phyloP scores from a whole-genome alignment of 2,797 vertebrate genomes.

The Ceryle rudis region DNA sequence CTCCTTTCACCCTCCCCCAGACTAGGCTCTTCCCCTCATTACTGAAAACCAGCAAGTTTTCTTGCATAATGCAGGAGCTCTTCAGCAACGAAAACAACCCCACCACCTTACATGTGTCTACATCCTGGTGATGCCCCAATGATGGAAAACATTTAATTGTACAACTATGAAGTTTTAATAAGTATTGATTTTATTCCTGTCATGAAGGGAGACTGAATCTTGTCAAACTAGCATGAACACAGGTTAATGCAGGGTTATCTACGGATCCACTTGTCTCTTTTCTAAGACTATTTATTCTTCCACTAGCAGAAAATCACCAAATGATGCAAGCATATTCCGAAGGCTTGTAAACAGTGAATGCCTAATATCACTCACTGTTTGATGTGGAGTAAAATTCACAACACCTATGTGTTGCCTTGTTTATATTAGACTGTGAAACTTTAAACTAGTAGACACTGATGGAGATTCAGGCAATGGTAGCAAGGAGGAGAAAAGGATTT shows the following conservation, averaged over 20 bases:
- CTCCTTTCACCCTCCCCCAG: background rate
- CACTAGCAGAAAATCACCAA: background rate
- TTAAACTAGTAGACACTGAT: background rate
- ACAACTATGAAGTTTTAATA: background rate
- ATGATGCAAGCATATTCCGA: background rate
- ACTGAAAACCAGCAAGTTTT: background rate
- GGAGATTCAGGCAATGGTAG: background rate
- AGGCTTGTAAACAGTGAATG: background rate
- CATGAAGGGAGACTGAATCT: background rate
- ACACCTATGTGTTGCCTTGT: background rate
- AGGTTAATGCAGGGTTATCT: background rate
- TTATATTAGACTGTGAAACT: background rate
- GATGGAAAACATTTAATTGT: background rate
- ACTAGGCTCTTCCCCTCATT: fast-evolving
- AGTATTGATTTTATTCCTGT: background rate
- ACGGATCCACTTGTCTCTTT: background rate
- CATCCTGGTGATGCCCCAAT: background rate
- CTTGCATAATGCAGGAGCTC: background rate
- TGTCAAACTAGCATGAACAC: background rate
- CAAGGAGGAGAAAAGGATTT: background rate
- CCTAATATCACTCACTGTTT: background rate
- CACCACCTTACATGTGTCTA: background rate
- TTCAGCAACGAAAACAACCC: background rate
- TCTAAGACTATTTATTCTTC: background rate
- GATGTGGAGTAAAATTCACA: background rate